Evolutionary conservation across 2,888 invertebrate genomes (phyloP).

Genomic region (Carcina quercana): DNA sequence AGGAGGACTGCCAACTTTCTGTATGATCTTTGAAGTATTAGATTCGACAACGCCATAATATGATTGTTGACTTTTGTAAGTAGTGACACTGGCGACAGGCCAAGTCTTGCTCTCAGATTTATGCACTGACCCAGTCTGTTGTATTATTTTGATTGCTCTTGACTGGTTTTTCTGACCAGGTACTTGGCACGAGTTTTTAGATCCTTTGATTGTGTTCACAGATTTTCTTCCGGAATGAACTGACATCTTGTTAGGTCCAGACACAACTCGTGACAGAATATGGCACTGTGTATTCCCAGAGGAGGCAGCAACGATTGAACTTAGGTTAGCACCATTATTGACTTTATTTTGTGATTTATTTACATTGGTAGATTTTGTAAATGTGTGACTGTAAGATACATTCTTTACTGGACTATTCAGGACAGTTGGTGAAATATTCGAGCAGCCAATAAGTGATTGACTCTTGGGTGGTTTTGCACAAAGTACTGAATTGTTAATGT

Average conservation of each 20-base stretch:
- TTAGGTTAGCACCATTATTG: slow-evolving; percentile 67
- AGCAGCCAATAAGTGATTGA: slow-evolving; percentile 58
- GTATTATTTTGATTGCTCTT: slow-evolving; percentile 73
- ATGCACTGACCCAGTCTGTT: slow-evolving; percentile 54
- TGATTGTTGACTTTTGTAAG: slow-evolving; percentile 52
- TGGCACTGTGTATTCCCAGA: slow-evolving; percentile 62
- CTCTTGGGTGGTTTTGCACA: slow-evolving; percentile 55
- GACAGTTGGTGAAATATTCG: slow-evolving; percentile 46
- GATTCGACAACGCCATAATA: slow-evolving; percentile 50
- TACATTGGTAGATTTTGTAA: slow-evolving; percentile 56
- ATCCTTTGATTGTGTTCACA: slow-evolving; percentile 51
- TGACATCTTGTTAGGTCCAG: slow-evolving; percentile 66
- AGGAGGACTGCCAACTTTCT: slow-evolving; percentile 63
- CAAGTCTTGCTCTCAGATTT: slow-evolving; percentile 59
- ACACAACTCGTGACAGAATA: slow-evolving; percentile 63
- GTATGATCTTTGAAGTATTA: slow-evolving; percentile 57
- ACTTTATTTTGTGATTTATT: slow-evolving; percentile 58
- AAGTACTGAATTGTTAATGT: slow-evolving; percentile 55
- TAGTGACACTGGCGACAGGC: slow-evolving; percentile 48
- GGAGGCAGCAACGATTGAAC: slow-evolving; percentile 56
- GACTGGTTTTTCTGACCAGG: slow-evolving; percentile 54
- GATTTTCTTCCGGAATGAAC: slow-evolving; percentile 63
- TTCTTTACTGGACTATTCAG: slow-evolving; percentile 60
- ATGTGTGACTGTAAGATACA: slow-evolving; percentile 57
- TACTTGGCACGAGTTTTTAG: slow-evolving; percentile 46